Evolutionary conservation across 2,888 invertebrate species (phyloP), one percentile per base, ranked within the genome.

Genomic region (Escarpia spicata): DNA sequence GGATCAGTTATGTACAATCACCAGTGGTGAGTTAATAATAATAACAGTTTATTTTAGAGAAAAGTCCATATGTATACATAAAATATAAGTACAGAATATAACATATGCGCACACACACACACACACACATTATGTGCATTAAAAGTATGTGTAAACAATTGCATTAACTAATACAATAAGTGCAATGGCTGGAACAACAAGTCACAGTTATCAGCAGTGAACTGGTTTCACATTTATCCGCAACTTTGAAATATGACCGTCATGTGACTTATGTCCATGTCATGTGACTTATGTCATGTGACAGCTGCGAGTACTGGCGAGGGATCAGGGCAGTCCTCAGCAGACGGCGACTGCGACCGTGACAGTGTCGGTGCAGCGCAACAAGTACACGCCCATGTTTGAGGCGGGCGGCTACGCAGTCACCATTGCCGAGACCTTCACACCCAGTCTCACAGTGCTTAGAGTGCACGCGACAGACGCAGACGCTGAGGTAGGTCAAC

Each of bases 401-500:
- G 91, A 91, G 44, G 92, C 93, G 37, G 58, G 91, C 31, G 90
- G 92, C 10, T 95, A 95, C 91, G 31, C 90, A 6, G 93, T 93
- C 26, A 94, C 94, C 4, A 95, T 96, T 43, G 93, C 94, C 0
- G 95, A 95, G 92, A 95, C 94, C 8, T 94, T 93, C 37, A 92
- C 94, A 0, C 95, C 95, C 15, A 95, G 95, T 43, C 93, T 94
- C 19, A 93, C 94, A 0, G 93, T 95, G 37, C 93, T 94, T 92
- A 91, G 89, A 43, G 94, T 95, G 10, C 45, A 75, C 91, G 95
- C 94, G 2, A 92, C 94, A 12, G 95, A 95, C 92, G 94, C 93
- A 92, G 95, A 95, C 90, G 93, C 94, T 26, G 92, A 91, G 37
- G 95, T 95, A 93, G 92, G 93, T 12, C 6, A 43, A 75, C 75